A percentile compares a stretch with the other conserved stretches of the same genome.
Conservation (phyloP, 2,888 invertebrate genomes). For the Athetis lepigone region DNA sequence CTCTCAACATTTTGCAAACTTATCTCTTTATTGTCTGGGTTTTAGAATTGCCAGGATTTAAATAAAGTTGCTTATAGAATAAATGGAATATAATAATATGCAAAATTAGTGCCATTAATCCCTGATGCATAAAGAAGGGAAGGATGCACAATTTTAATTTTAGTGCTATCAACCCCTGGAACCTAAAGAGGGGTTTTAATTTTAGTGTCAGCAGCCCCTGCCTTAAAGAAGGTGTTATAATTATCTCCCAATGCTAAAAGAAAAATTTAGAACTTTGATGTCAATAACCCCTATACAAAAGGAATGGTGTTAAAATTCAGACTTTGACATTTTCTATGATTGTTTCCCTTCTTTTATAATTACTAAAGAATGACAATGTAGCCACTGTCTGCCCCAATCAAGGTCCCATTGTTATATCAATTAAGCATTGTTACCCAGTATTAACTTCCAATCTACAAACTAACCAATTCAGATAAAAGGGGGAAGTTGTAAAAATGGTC, state of each 20-base stretch:
- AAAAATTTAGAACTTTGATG: neutral
- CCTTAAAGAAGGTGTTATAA: no score
- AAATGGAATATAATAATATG: neutral
- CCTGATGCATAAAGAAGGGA: no score
- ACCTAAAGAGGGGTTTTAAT: neutral
- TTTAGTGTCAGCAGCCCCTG: neutral
- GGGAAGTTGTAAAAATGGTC: no score
- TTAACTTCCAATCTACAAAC: no score
- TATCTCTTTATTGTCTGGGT: conserved; percentile 21
- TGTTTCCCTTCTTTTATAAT: neutral
- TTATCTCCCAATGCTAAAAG: no score
- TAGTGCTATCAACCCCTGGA: no score
- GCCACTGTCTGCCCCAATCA: neutral
- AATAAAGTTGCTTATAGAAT: neutral
- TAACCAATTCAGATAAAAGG: conserved; percentile 1
- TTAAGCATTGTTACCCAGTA: neutral
- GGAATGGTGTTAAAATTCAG: neutral
- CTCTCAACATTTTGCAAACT: neutral
- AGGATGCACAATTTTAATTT: no score
- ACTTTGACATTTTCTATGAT: neutral
- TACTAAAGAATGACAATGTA: neutral
- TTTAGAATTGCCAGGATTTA: neutral
- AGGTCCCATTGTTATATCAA: neutral
- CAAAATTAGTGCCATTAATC: neutral
- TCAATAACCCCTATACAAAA: neutral